Base-by-base conservation (phyloP, 2,113 vertebrate species). In the Embiotoca jacksoni region DNA sequence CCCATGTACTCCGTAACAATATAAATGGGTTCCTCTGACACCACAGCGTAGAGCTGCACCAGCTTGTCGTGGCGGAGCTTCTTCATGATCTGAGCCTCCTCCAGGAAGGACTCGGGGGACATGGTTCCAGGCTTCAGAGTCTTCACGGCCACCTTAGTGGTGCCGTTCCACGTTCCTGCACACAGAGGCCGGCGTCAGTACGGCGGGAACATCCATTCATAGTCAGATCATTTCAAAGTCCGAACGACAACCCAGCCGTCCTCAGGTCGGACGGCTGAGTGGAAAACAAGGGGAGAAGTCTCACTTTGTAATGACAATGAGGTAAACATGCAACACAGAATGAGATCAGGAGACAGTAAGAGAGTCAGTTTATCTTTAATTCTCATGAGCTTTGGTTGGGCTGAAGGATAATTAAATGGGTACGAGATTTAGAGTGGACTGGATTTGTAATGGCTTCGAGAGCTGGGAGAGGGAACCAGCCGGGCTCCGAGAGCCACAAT, bases 81-180 rank as follows among this genome's bases (percentile, higher is more conserved):
- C 94, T 99, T 99, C 98, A 99, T 99, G 94, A 99, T 99, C 94
- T 99, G 98, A 15, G 98, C 98, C 83, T 99, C 98, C 88, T 99
- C 98, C 56, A 99, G 94, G 93, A 99, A 99, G 0, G 98, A 99
- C 78, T 99, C 97, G 0, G 98, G 97, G 72, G 98, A 99, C 98
- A 99, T 99, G 41, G 98, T 99, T 83, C 97, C 98, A 4, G 97
- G 96, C 86, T 99, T 99, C 89, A 99, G 94, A 9, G 97, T 99
- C 94, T 99, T 99, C 92, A 99, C 98, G 49, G 98, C 98, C 90
- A 99, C 98, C 92, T 98, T 98, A n/a, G 98, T 99, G 94, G 97
- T 98, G 83, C 98, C 97, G 3, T 99, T 99, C 98, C 98, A 99
- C 0, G 97, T 99, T 87, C 98, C 98, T 95, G 90, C n/a, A 44